Base-by-base conservation (phyloP, 2,113 vertebrate species). In the Myiozetetes cayanensis region DNA sequence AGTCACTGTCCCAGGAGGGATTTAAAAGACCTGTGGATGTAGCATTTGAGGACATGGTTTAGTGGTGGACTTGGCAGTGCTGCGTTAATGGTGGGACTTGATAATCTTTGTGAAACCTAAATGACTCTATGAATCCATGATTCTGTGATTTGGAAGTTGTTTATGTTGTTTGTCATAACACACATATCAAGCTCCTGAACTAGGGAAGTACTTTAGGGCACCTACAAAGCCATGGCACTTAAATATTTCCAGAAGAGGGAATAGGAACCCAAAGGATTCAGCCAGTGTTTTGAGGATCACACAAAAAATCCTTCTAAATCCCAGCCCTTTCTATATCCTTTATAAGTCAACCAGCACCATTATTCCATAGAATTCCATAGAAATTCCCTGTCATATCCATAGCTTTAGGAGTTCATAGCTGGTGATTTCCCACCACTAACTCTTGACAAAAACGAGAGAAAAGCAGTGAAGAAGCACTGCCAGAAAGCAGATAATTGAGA, bases 21-120 rank as follows among this genome's bases (percentile, higher is more conserved):
- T 58, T 62, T 44, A 30, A 27, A 67, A 49, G 16, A 7, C 0
- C 0, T 7, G 22, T 15, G 33, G 33, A 30, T 4, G 10, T 23
- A 22, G 11, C 2, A 4, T 28, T 5, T 8, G 12, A 14, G 21
- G 19, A 58, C 7, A 19, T 7, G 23, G 23, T 3, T 65, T 49
- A 59, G 22, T 37, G 49, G 8, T 70, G 20, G 33, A 7, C 25
- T 41, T 62, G 16, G 46, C 13, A 47, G 24, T 10, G 6, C 1
- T 28, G 9, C 12, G 6, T 20, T 76, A 14, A 23, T 1, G 0
- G 5, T 6, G 37, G 14, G 15, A 62, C 24, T 79, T 52, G 23
- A 28, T 44, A 16, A 20, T 39, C 61, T 85, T 81, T 84, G 41
- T 17, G 18, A 41, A 23, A 35, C 4, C 11, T 24, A 65, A 59